A percentile compares a stretch with the other conserved stretches of the same genome.
Evolutionary conservation across 2,113 vertebrate species (phyloP).

Genomic region (Gambusia affinis): DNA sequence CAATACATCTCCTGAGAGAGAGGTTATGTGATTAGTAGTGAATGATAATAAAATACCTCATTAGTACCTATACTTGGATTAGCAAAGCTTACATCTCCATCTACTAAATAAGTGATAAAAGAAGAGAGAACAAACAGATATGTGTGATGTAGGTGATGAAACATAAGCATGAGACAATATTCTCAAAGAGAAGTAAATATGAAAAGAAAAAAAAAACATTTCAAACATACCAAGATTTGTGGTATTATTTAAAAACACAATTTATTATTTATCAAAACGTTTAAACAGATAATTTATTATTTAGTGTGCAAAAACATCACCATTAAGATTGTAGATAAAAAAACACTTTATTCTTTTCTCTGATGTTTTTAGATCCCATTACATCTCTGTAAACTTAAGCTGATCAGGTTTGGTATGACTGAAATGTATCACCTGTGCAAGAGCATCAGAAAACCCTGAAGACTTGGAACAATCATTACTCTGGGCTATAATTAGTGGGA

Average conservation of each 20-base stretch:
- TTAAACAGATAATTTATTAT: neutral
- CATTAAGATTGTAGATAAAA: neutral
- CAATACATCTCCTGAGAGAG: slow-evolving; percentile 4
- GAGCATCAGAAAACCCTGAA: slow-evolving; percentile 25
- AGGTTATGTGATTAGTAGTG: slow-evolving; percentile 20
- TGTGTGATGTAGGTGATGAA: neutral
- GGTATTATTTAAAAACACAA: neutral
- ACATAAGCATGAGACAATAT: slow-evolving; percentile 1
- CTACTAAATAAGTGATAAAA: neutral
- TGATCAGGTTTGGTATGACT: too few species aligned
- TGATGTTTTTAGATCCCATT: neutral
- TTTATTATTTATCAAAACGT: neutral
- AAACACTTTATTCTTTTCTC: neutral
- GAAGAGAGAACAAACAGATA: neutral
- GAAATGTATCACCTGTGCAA: slow-evolving; percentile 8
- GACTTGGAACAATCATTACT: slow-evolving; percentile 24
- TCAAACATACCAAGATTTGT: too few species aligned
- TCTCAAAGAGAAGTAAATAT: neutral
- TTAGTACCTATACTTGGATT: slow-evolving; percentile 27
- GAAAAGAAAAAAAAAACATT: too few species aligned
- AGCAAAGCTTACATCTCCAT: slow-evolving; percentile 17
- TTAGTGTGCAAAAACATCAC: neutral
- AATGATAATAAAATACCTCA: slow-evolving; percentile 30
- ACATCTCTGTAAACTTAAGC: neutral
- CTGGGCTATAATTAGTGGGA: slow-evolving; percentile 56